phyloP scores from a whole-genome alignment of 2,888 invertebrate species.

The Uropetala carovei region DNA sequence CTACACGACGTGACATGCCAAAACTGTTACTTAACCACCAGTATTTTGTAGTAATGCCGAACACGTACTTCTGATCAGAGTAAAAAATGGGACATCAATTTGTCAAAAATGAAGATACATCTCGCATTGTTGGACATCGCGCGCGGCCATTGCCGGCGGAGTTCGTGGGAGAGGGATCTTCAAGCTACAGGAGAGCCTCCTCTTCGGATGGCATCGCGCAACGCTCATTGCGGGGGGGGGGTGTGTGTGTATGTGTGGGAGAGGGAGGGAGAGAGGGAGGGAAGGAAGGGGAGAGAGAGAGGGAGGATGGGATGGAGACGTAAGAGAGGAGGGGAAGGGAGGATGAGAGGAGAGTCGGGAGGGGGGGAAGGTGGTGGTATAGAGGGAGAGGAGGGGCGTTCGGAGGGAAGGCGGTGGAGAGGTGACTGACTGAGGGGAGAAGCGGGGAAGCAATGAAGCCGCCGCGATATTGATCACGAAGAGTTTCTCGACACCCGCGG shows the following conservation, averaged over 20 bases:
- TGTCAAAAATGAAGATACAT: not conserved
- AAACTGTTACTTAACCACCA: too few relatives aligned
- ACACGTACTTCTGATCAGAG: too few relatives aligned
- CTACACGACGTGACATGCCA: too few relatives aligned
- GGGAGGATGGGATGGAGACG: slow-evolving; percentile 66
- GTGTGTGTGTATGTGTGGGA: slow-evolving; percentile 58
- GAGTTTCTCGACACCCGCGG: slow-evolving; percentile 71
- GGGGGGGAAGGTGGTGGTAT: slow-evolving; percentile 67
- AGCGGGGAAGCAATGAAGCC: slow-evolving; percentile 71
- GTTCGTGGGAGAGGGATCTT: slow-evolving; percentile 35
- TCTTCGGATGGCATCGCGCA: slow-evolving; percentile 55
- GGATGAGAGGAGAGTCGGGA: not conserved
- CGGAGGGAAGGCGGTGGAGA: slow-evolving; percentile 10
- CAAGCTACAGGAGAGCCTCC: slow-evolving; percentile 47
- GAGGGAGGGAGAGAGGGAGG: slow-evolving; percentile 42
- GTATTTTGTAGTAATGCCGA: too few relatives aligned
- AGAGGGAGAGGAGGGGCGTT: slow-evolving; percentile 70
- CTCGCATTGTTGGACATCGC: not conserved
- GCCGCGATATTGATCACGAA: slow-evolving; percentile 73
- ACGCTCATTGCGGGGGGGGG: slow-evolving; percentile 60
- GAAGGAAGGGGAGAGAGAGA: slow-evolving; percentile 45
- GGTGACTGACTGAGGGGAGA: slow-evolving; percentile 58
- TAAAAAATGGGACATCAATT: not conserved
- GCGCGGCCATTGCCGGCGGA: slow-evolving; percentile 41
- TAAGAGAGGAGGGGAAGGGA: slow-evolving; percentile 67